Conservation (phyloP, 2,797 vertebrate species). For the Cossypha heuglini region DNA sequence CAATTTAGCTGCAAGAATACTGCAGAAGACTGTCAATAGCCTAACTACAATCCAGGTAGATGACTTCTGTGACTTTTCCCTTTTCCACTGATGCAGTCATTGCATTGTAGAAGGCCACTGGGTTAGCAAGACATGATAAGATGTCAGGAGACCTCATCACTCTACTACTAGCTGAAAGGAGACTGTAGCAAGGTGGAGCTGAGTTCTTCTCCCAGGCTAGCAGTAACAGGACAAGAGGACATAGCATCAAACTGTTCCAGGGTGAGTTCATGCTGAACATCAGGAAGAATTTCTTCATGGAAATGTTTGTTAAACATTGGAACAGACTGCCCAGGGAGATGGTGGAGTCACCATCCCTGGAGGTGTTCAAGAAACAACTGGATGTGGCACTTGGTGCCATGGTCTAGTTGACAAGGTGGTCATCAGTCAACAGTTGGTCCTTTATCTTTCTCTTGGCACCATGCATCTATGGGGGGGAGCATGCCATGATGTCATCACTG, state of each 20-base stretch:
- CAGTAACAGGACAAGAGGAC: not conserved
- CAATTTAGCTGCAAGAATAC: not conserved
- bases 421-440: rapidly evolving
- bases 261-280: not conserved
- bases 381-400: not conserved
- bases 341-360: not conserved
- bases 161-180: not conserved
- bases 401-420: not conserved
- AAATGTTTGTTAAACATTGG: not conserved
- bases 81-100: not conserved
- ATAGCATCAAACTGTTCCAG: not conserved
- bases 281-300: not conserved
- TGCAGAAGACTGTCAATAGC: not conserved
- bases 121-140: not conserved
- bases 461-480: no score
- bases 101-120: not conserved
- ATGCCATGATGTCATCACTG: not conserved
- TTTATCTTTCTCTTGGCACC: not conserved
- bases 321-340: not conserved
- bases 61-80: not conserved
- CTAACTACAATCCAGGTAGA: not conserved
- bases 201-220: not conserved
- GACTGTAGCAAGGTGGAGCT: not conserved
- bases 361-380: not conserved
- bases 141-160: rapidly evolving